phyloP scores from a whole-genome alignment of 2,113 vertebrate species.

The Cricetomys ansorgei region DNA sequence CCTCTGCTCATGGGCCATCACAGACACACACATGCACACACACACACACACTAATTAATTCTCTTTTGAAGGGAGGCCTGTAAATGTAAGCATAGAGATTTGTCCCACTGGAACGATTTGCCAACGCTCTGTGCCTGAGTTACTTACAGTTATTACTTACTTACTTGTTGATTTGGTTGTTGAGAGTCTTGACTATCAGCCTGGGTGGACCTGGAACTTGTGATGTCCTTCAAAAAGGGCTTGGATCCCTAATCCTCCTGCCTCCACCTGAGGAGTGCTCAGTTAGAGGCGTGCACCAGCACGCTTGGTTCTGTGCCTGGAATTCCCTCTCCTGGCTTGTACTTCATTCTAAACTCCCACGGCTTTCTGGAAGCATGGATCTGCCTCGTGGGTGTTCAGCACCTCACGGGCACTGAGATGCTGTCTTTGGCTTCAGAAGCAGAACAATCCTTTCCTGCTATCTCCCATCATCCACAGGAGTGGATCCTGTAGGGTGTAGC shows the following conservation, averaged over 20 bases:
- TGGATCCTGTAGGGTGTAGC: fast-evolving
- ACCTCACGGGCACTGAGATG: background rate
- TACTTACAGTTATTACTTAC: background rate
- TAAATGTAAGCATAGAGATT: slow-evolving; percentile 35
- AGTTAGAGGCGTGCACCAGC: background rate
- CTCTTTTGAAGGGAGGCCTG: background rate
- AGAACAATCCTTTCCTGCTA: background rate
- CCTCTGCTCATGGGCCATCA: background rate
- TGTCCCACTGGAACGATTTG: background rate
- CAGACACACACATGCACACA: background rate
- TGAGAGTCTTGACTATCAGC: background rate
- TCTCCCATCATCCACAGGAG: no score
- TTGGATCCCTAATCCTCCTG: background rate
- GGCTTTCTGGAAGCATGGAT: background rate
- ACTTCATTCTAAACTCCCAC: background rate
- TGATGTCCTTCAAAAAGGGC: no score
- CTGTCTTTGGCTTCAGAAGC: fast-evolving
- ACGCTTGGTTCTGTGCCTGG: background rate
- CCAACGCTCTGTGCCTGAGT: background rate
- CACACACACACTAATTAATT: no score
- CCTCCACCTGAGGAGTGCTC: background rate
- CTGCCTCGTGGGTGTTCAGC: background rate
- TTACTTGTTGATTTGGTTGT: background rate
- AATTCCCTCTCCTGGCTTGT: background rate
- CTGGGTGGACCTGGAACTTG: background rate